Evolutionary conservation across 2,113 vertebrate species (phyloP).

Genomic region (Oenanthe oenanthe): DNA sequence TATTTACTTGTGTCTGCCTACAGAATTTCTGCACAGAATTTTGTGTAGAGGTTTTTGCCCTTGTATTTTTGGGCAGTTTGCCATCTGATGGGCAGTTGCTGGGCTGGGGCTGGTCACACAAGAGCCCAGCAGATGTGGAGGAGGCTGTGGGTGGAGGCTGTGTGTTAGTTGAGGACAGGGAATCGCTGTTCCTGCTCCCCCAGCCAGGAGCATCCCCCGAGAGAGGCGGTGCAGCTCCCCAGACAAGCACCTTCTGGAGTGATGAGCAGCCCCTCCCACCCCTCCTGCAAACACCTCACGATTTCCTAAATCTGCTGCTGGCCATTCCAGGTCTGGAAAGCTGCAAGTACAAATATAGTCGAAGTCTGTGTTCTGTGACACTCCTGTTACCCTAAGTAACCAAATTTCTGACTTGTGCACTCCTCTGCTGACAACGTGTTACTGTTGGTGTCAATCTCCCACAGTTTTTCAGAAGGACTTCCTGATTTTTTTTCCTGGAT

Average conservation of each 20-base stretch:
- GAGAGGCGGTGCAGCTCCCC: neutral
- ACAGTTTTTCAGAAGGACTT: neutral
- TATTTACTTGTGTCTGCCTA: too few relatives aligned
- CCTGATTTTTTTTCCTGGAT: neutral
- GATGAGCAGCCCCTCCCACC: neutral
- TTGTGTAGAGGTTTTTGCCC: neutral
- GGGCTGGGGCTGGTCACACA: accelerated
- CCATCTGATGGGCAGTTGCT: neutral
- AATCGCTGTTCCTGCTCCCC: neutral
- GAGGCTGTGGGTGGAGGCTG: neutral
- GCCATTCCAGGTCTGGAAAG: neutral
- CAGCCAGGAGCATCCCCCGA: neutral
- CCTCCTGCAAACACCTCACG: accelerated
- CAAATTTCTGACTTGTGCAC: neutral
- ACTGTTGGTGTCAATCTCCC: neutral
- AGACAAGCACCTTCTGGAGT: neutral
- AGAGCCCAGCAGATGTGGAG: neutral
- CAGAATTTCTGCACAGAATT: neutral
- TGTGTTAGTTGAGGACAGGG: neutral
- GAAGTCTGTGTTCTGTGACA: neutral
- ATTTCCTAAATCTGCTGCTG: neutral
- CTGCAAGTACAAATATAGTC: neutral
- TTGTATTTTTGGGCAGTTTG: neutral
- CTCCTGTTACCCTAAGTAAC: neutral
- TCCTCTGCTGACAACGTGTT: neutral